Conservation (phyloP, 2,113 vertebrate genomes). For the Entomyzon cyanotis region DNA sequence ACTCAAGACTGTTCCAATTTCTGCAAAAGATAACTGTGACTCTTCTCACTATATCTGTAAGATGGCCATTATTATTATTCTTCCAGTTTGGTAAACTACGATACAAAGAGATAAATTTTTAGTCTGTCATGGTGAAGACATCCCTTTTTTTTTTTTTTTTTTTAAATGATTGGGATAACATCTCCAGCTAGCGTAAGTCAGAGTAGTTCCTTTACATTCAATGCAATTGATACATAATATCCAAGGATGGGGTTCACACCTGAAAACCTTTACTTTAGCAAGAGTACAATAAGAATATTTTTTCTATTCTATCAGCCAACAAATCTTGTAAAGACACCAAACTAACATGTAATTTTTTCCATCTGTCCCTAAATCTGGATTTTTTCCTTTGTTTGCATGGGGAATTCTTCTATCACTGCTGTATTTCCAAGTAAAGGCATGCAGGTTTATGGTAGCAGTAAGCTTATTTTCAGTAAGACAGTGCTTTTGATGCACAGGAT, state of each 20-base stretch:
- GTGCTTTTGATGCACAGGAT: background rate
- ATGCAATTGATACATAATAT: background rate
- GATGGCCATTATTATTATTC: background rate
- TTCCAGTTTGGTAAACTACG: background rate
- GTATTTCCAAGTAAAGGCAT: background rate
- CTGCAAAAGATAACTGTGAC: background rate
- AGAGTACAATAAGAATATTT: background rate
- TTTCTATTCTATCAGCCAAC: background rate
- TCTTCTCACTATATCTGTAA: background rate
- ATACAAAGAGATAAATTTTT: background rate
- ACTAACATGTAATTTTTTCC: background rate
- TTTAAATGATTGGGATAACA: background rate
- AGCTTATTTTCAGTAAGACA: background rate
- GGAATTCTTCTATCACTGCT: background rate
- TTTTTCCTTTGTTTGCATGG: background rate
- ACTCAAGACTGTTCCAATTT: background rate
- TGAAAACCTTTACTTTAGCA: background rate
- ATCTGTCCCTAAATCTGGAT: background rate
- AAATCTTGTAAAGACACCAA: background rate
- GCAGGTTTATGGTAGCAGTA: background rate
- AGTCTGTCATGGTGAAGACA: rapidly evolving
- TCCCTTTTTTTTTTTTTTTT: background rate
- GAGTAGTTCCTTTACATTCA: background rate
- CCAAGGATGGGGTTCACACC: background rate
- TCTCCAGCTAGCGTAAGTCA: background rate